A percentile compares a stretch with the other conserved stretches of the same genome.
These are phyloP conservation scores for Trachelus stipa DNA, from an alignment of 2,888 invertebrate species.

Conservation along the genomic window DNA sequence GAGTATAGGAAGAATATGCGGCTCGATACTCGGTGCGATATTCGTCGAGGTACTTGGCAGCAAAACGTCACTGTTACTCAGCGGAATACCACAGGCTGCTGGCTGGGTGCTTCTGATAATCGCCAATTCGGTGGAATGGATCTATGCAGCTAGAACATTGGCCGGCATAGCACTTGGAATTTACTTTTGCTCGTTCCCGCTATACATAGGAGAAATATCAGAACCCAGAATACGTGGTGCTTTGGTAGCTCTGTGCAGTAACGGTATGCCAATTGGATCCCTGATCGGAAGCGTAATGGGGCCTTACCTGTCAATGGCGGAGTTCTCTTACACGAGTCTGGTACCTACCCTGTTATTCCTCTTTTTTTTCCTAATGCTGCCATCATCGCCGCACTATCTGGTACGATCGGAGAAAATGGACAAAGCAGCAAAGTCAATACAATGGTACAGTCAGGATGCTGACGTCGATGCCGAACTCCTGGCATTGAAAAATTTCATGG, in stretches of 20 bases:
- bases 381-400: conserved; percentile 54
- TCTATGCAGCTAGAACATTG: conserved; percentile 40
- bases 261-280: conserved; percentile 50
- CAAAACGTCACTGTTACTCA: conserved; percentile 42
- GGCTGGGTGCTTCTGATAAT: conserved; percentile 45
- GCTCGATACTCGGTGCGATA: conserved; percentile 42
- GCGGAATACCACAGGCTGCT: conserved; percentile 35
- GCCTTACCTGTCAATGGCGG: conserved; percentile 44
- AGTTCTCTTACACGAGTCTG: conserved; percentile 48
- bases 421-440: conserved; percentile 45
- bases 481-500: conserved; percentile 43
- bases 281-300: conserved; percentile 54
- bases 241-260: conserved; percentile 47
- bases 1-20: conserved; percentile 47
- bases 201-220: conserved; percentile 54
- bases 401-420: conserved; percentile 33
- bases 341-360: conserved; percentile 43
- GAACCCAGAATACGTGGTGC: conserved; percentile 54
- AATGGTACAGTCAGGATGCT: conserved; percentile 48
- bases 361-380: conserved; percentile 43
- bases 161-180: conserved; percentile 47
- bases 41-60: conserved; percentile 43
- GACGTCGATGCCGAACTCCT: conserved; percentile 46
- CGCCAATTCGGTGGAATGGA: conserved; percentile 38
- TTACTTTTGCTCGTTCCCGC: conserved; percentile 47